phyloP scores from a whole-genome alignment of 2,797 vertebrate species.

The Hoplostethus mediterraneus region DNA sequence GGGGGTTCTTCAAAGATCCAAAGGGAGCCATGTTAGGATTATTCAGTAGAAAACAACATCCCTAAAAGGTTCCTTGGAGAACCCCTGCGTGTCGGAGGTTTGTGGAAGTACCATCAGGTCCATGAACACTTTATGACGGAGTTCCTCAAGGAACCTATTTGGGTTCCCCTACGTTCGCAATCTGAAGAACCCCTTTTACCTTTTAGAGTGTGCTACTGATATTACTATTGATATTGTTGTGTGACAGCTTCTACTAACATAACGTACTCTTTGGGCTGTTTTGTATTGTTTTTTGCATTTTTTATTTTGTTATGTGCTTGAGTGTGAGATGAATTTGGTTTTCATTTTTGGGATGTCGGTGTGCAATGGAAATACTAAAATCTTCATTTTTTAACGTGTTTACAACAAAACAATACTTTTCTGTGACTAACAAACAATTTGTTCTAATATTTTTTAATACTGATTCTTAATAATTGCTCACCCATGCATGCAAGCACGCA shows the following conservation, averaged over 20 bases:
- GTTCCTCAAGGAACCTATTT: conserved; percentile 55
- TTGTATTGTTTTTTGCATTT: conserved; percentile 67
- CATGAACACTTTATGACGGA: neutral
- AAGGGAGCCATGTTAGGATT: conserved; percentile 40
- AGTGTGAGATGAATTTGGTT: conserved; percentile 47
- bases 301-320: conserved; percentile 73
- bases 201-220: conserved; percentile 67
- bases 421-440: conserved; percentile 37
- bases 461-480: conserved; percentile 47
- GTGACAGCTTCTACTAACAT: conserved; percentile 78
- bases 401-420: conserved; percentile 51
- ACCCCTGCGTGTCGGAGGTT: conserved; percentile 9
- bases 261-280: conserved; percentile 74
- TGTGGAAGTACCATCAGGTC: conserved; percentile 13
- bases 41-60: conserved; percentile 28
- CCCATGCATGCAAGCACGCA: conserved; percentile 19
- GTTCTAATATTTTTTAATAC: conserved; percentile 13
- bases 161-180: conserved; percentile 44
- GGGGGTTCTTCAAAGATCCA: too few relatives aligned
- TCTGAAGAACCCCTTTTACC: conserved; percentile 66
- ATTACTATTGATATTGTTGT: conserved; percentile 77
- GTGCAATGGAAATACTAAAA: conserved; percentile 49
- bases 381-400: conserved; percentile 49
- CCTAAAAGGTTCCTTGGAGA: neutral
- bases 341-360: conserved; percentile 55